These are phyloP conservation scores for Oriolus oriolus DNA, from an alignment of 2,113 vertebrate genomes.

Conservation along the genomic window DNA sequence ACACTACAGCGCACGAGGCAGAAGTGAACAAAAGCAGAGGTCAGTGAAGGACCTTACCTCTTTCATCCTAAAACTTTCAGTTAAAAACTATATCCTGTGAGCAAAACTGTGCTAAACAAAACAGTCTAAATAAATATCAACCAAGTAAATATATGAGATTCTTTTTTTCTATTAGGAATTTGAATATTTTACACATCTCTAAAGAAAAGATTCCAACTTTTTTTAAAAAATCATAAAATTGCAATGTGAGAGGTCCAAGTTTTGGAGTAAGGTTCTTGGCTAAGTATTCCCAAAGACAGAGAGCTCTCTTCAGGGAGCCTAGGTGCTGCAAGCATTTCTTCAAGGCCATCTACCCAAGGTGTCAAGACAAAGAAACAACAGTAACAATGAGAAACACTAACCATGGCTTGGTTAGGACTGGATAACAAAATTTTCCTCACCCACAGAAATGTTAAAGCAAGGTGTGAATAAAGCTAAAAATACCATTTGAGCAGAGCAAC, in stretches of 20 bases:
- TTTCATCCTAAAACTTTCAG: not conserved
- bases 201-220: not conserved
- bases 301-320: not conserved
- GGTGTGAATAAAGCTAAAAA: conserved; percentile 33
- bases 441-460: not conserved
- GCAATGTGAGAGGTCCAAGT: fast-evolving
- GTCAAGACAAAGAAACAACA: not conserved
- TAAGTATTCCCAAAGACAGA: not conserved
- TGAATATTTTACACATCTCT: not conserved
- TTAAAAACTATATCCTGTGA: not conserved
- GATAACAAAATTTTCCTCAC: not conserved
- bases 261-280: not conserved
- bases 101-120: not conserved
- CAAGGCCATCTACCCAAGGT: not conserved
- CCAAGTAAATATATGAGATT: not conserved
- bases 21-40: not conserved
- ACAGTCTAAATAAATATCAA: not conserved
- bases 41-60: not conserved
- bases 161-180: not conserved
- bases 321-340: not conserved
- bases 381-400: not conserved
- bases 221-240: not conserved
- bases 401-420: not conserved
- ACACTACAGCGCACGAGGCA: fast-evolving
- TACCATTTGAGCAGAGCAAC: not conserved